phyloP scores from a whole-genome alignment of 2,113 vertebrate species.

The Thunnus maccoyii region DNA sequence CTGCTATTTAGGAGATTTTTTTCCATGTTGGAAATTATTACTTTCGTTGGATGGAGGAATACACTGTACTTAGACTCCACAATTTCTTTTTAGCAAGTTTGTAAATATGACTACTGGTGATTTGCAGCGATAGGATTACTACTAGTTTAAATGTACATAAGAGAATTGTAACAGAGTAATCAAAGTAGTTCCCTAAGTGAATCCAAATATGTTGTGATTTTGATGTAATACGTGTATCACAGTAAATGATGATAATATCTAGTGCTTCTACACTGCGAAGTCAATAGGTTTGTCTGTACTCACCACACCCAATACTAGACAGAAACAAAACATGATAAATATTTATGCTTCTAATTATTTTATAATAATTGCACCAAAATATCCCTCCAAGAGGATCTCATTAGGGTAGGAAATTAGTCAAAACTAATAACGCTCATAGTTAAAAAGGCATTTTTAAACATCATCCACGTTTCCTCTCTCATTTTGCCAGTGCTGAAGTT shows the following conservation, averaged over 20 bases:
- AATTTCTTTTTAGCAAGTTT: too few relatives aligned
- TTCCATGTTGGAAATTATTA: neutral
- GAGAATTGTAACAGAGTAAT: neutral
- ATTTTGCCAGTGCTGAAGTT: conserved; percentile 61
- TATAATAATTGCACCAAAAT: conserved; percentile 83
- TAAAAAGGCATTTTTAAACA: conserved; percentile 83
- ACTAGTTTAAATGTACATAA: neutral
- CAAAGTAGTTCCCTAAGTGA: neutral
- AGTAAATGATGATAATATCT: neutral
- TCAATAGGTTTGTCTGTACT: conserved; percentile 43
- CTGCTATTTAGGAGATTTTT: neutral
- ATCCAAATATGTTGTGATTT: neutral
- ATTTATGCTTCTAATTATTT: conserved; percentile 84
- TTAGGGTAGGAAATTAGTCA: conserved; percentile 85
- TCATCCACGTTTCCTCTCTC: conserved; percentile 67
- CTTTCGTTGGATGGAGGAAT: neutral
- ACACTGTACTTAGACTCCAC: neutral
- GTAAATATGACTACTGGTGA: too few relatives aligned
- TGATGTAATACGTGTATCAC: neutral
- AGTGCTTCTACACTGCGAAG: neutral
- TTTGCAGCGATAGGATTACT: neutral
- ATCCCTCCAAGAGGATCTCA: conserved; percentile 83
- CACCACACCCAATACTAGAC: conserved; percentile 56
- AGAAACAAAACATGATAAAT: conserved; percentile 80
- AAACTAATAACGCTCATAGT: conserved; percentile 82